A percentile compares a stretch with the other conserved stretches of the same genome.
Conservation (phyloP, 1,140 invertebrate species). For the Drosophila littoralis region DNA sequence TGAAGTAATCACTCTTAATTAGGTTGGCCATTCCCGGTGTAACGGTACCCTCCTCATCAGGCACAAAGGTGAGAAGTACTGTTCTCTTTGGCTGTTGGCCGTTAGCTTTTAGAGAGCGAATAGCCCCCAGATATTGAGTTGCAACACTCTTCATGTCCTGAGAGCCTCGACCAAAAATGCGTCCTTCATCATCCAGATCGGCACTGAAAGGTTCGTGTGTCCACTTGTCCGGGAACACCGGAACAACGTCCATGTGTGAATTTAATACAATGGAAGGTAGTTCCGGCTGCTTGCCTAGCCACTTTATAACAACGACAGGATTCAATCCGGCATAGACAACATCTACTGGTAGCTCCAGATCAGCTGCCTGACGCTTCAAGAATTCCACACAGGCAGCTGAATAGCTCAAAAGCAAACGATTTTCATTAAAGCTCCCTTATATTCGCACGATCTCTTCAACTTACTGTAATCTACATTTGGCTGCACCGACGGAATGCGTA, state of each 20-base stretch:
- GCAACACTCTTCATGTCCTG: conserved; percentile 87
- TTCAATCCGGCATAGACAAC: conserved; percentile 85
- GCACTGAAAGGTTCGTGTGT: conserved; percentile 89
- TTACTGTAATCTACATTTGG: conserved; percentile 93
- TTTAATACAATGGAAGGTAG: conserved; percentile 90
- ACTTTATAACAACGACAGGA: conserved; percentile 91
- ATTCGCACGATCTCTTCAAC: conserved; percentile 30
- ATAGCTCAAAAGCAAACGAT: conserved; percentile 7
- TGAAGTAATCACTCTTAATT: conserved; percentile 91
- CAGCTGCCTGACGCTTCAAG: conserved; percentile 87
- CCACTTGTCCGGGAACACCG: conserved; percentile 89
- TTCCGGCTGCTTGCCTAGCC: conserved; percentile 88
- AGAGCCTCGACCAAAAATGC: conserved; percentile 92
- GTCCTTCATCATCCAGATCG: conserved; percentile 89
- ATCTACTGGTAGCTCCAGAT: conserved; percentile 86
- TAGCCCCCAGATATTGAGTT: conserved; percentile 88
- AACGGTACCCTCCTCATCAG: conserved; percentile 97
- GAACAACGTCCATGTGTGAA: conserved; percentile 95
- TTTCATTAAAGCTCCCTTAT: too few relatives aligned
- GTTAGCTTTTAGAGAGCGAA: conserved; percentile 87
- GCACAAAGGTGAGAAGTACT: conserved; percentile 92
- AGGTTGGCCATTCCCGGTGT: conserved; percentile 92
- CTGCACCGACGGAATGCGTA: conserved; percentile 92
- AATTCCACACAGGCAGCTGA: conserved; percentile 86
- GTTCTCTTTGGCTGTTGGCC: conserved; percentile 87